phyloP scores from a whole-genome alignment of 1,140 invertebrate genomes.

The Drosophila novamexicana region DNA sequence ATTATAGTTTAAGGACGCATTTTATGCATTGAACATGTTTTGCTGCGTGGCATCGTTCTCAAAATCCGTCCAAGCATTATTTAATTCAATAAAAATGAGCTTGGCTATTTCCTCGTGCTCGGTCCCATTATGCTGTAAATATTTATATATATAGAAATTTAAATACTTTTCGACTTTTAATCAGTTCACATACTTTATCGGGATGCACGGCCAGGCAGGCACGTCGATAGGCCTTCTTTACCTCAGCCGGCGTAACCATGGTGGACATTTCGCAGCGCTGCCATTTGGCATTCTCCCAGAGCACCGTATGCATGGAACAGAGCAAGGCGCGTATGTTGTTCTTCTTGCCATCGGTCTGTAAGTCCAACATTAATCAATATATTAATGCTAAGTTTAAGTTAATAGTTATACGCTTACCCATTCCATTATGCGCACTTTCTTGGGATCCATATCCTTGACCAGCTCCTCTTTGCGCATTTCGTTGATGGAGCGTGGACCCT shows the following conservation, averaged over 20 bases:
- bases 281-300: constrained; percentile 98
- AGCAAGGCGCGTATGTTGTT: constrained; percentile 97
- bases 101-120: constrained; percentile 96
- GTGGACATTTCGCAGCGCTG: constrained; percentile 96
- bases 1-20: constrained; percentile 38
- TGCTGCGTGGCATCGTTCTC: constrained; percentile 95
- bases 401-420: constrained; percentile 86
- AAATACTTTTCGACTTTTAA: neutral
- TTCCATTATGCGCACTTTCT: constrained; percentile 92
- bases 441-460: constrained; percentile 95
- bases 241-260: constrained; percentile 94
- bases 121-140: constrained; percentile 94
- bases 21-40: constrained; percentile 88
- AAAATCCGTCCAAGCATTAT: constrained; percentile 99
- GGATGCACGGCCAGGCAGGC: constrained; percentile 99
- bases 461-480: constrained; percentile 96
- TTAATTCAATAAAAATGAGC: constrained; percentile 99
- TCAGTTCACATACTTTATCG: constrained; percentile 92
- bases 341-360: constrained; percentile 96
- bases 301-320: constrained; percentile 95
- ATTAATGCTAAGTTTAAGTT: neutral
- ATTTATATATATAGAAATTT: constrained; percentile 19
- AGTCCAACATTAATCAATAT: neutral
- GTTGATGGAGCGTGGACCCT: constrained; percentile 94
- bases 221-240: constrained; percentile 97